phyloP scores from a whole-genome alignment of 2,888 invertebrate genomes.

The Tiphia femorata region DNA sequence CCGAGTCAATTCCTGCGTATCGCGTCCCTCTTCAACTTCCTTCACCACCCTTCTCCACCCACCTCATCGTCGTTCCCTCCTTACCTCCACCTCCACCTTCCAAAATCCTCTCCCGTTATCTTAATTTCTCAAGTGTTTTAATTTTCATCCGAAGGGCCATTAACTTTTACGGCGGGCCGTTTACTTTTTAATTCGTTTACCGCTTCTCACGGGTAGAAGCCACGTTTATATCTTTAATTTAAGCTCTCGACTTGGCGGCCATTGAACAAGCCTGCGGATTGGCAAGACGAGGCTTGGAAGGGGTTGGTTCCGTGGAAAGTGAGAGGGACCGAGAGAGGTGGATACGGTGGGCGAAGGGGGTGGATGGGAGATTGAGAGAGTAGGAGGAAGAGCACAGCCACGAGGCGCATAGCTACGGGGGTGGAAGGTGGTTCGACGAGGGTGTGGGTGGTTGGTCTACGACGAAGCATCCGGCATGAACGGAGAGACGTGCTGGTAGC shows the following conservation, averaged over 20 bases:
- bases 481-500: slow-evolving; percentile 1
- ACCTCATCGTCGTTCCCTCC: background rate
- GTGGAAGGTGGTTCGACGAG: too few species aligned
- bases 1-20: slow-evolving; percentile 42
- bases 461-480: too few species aligned
- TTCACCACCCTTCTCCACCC: background rate
- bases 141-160: slow-evolving; percentile 67
- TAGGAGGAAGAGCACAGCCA: background rate
- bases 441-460: too few species aligned
- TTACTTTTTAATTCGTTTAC: slow-evolving; percentile 68
- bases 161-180: slow-evolving; percentile 66
- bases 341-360: slow-evolving; percentile 9
- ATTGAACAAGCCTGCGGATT: slow-evolving; percentile 56
- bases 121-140: slow-evolving; percentile 63
- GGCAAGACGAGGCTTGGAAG: slow-evolving; percentile 25
- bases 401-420: background rate
- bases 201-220: slow-evolving; percentile 36
- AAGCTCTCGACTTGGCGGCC: slow-evolving; percentile 61
- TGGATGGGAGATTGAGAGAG: slow-evolving; percentile 2
- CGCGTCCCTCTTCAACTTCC: slow-evolving; percentile 42
- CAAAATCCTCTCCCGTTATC: slow-evolving; percentile 43
- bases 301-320: slow-evolving; percentile 26
- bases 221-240: slow-evolving; percentile 54
- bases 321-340: background rate
- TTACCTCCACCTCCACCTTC: slow-evolving; percentile 2